Base-by-base conservation (phyloP, 1,140 invertebrate species). In the Drosophila tsacasi region DNA sequence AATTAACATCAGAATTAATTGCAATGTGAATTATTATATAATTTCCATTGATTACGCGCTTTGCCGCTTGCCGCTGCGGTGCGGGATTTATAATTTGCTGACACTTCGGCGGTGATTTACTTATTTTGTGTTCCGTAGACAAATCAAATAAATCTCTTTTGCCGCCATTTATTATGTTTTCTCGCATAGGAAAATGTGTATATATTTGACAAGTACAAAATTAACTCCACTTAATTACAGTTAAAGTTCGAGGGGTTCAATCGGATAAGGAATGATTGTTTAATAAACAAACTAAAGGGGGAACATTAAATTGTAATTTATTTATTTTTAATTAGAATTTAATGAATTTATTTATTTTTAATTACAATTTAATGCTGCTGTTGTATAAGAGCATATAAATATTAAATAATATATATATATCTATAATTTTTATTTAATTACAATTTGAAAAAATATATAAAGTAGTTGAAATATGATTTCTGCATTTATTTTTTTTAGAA, bases 1-100 rank as follows among this genome's bases (percentile, higher is more conserved):
- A 77, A 77, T 77, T 77, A 68, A 68, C 72, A 63, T 25, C 32
- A 13, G 40, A 54, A 77, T 68, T 54, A 77, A 77, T 77, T 77
- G 63, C 35, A 44, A 19, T 68, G 55, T 57, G 69, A 39, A 44
- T 77, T 68, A 44, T 77, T 61, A 49, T 61, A 77, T 68, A 77
- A 77, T 77, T 67, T 57, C 30, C 42, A 76, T 42, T 61, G 54
- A 77, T 77, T 76, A 61, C 60, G 35, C 60, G 27, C 40, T 40
- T 46, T 37, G 21, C 35, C 15, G 54, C 32, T 55, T 17, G 32
- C 35, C 10, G 32, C 35, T 37, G 52, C 32, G 32, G 12, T 15
- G 7, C 37, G 9, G 32, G 17, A 40, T 50, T 49, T 69, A 54
- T 52, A 60, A 69, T 76, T 77, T 39, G 37, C 42, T 76, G 73